Base-by-base conservation (phyloP, 2,797 vertebrate species). In the Onychomys torridus region DNA sequence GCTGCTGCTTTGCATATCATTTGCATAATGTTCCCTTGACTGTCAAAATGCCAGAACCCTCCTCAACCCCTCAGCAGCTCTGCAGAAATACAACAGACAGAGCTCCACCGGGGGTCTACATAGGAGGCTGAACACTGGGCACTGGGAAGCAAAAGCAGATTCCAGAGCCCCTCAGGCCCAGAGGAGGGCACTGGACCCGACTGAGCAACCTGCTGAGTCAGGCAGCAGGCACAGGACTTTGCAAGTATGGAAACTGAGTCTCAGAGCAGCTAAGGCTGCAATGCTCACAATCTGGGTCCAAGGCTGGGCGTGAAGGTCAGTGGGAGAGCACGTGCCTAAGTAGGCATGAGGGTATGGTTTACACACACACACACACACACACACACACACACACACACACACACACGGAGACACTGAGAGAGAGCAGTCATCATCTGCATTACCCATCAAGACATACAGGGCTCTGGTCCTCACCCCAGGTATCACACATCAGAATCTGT, bases 1-100 rank as follows among this genome's bases (percentile, higher is more conserved):
- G 90, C 69, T 96, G 57, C 91, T 94, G 65, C 25, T 96, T 96
- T 96, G 95, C 96, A 96, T 87, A 34, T 83, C 75, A 92, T 97
- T 94, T 97, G 93, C 96, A 95, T 97, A 91, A 88, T 13, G 6
- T 10, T 59, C 61, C 16, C 52, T 23, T 1, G 52, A 93, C 78
- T 96, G 95, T 82, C 91, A 82, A 96, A 94, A 94, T 49, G 93
- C 89, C 96, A 91, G 95, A 86, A 46, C 46, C 69, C 57, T 78
- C 87, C 46, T 83, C 71, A 69, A 49, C 27, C 83, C 73, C 21
- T 83, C 65, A 73, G 25, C 71, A 69, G 81, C 92, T 71, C 49
- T 3, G 40, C 59, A 89, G 78, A 84, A 81, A 85, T 43, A 73
- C 25, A 59, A n/a, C 19, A 4, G 78, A 49, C 37, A 63, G 75